Percentiles rank a stretch among this genome's conserved stretches.
phyloP scores from a whole-genome alignment of 2,888 invertebrate genomes.

The Sinotaia quadrata region DNA sequence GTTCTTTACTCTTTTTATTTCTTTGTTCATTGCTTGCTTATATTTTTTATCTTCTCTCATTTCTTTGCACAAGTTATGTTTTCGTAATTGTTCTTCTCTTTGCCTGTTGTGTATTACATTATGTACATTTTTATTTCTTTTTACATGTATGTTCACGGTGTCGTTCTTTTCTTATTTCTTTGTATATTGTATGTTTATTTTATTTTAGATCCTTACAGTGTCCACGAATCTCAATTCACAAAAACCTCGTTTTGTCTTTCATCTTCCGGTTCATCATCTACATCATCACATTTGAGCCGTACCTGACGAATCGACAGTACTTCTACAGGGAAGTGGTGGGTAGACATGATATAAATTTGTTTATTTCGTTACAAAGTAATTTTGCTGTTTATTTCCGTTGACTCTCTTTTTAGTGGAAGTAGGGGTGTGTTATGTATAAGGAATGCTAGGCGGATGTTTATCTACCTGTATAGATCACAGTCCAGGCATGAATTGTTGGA shows the following conservation, averaged over 20 bases:
- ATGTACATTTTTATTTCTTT: too few relatives aligned
- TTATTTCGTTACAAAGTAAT: neutral
- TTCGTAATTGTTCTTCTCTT: too few relatives aligned
- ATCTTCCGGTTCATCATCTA: slow-evolving; percentile 72
- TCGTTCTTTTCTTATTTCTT: too few relatives aligned
- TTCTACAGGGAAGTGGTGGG: slow-evolving; percentile 71
- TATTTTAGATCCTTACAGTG: slow-evolving; percentile 71
- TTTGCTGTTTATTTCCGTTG: too few relatives aligned
- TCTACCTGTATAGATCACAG: too few relatives aligned
- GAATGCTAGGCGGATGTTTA: too few relatives aligned
- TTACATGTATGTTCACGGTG: too few relatives aligned
- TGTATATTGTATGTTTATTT: neutral
- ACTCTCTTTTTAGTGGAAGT: too few relatives aligned
- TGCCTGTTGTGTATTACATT: too few relatives aligned
- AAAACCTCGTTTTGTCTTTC: slow-evolving; percentile 73
- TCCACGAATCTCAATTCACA: slow-evolving; percentile 72
- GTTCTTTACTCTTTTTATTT: neutral
- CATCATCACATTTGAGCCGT: slow-evolving; percentile 72
- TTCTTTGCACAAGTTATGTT: too few relatives aligned
- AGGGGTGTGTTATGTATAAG: too few relatives aligned
- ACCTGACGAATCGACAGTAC: slow-evolving; percentile 62
- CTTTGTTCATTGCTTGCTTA: neutral
- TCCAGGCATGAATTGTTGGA: too few relatives aligned
- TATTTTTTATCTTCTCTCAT: slow-evolving; percentile 6
- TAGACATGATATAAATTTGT: neutral